A percentile compares a stretch with the other conserved stretches of the same genome.
Conservation (phyloP, 2,113 vertebrate species). For the Rhinichthys klamathensis region DNA sequence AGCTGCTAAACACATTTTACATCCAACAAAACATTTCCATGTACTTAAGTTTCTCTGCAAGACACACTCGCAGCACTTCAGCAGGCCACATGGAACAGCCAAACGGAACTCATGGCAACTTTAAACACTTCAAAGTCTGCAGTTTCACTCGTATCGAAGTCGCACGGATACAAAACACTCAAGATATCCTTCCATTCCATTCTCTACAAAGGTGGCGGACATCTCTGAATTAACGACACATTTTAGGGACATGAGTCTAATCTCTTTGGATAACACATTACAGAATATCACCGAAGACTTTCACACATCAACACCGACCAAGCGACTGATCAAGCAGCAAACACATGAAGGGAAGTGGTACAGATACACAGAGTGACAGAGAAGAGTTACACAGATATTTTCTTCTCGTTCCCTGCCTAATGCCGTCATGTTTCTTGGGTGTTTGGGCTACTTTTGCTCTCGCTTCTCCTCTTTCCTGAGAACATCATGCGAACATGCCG, state of each 20-base stretch:
- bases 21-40: conserved; percentile 25
- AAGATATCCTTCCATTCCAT: conserved; percentile 37
- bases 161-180: conserved; percentile 54
- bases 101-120: conserved; percentile 42
- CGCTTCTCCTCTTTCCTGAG: conserved; percentile 63
- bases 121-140: conserved; percentile 16
- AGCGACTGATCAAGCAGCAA: conserved; percentile 67
- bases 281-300: conserved; percentile 65
- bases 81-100: conserved; percentile 42
- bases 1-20: conserved; percentile 8
- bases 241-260: conserved; percentile 69
- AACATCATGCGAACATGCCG: conserved; percentile 67
- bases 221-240: conserved; percentile 78
- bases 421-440: conserved; percentile 59
- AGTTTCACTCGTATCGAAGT: conserved; percentile 1
- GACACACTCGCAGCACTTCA: conserved; percentile 39
- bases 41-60: conserved; percentile 18
- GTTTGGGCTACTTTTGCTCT: conserved; percentile 56
- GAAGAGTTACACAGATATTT: conserved; percentile 55
- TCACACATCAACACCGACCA: conserved; percentile 66
- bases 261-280: conserved; percentile 53
- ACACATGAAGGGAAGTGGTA: conserved; percentile 59
- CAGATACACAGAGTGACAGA: conserved; percentile 54
- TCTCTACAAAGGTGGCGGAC: conserved; percentile 63
- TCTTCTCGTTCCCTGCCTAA: conserved; percentile 57